Conservation (phyloP, 2,888 invertebrate species). For the Cristatella mucedo region DNA sequence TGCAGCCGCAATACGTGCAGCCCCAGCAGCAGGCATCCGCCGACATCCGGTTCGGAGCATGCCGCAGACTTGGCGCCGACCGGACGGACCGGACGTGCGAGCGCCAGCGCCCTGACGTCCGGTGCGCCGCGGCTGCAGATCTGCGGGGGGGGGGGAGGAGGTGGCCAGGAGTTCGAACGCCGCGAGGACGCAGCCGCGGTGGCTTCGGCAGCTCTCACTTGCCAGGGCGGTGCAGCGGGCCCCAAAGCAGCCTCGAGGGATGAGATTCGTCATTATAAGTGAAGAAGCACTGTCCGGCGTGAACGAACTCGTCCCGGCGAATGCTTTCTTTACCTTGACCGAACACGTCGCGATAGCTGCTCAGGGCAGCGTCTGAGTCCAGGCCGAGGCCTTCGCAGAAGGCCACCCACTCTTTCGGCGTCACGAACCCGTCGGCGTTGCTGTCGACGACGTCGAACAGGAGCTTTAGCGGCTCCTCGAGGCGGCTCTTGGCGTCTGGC, state of each 20-base stretch:
- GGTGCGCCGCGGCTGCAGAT: no score
- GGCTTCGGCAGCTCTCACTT: no score
- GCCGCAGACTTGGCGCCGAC: no score
- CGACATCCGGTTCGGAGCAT: no score
- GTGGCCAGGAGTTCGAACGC: no score
- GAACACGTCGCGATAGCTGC: background rate
- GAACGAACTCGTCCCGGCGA: background rate
- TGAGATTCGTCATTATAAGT: background rate
- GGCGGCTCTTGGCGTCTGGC: slow-evolving; percentile 1
- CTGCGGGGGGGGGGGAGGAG: no score
- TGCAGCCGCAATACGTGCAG: no score
- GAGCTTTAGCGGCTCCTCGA: slow-evolving; percentile 7
- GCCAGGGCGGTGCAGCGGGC: no score
- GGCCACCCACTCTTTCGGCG: background rate
- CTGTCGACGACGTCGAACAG: slow-evolving; percentile 4
- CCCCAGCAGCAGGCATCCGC: no score
- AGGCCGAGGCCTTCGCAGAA: slow-evolving; percentile 3
- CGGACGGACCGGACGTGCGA: no score
- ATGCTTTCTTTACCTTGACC: background rate
- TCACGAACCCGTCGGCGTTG: slow-evolving; percentile 1
- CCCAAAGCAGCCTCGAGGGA: slow-evolving; percentile 2
- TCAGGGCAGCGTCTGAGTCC: background rate
- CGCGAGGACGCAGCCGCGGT: no score
- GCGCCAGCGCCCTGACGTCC: no score
- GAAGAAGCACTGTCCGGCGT: slow-evolving; percentile 5